These are phyloP conservation scores for Muscicapa adusta DNA, from an alignment of 2,113 vertebrate genomes.

Conservation along the genomic window DNA sequence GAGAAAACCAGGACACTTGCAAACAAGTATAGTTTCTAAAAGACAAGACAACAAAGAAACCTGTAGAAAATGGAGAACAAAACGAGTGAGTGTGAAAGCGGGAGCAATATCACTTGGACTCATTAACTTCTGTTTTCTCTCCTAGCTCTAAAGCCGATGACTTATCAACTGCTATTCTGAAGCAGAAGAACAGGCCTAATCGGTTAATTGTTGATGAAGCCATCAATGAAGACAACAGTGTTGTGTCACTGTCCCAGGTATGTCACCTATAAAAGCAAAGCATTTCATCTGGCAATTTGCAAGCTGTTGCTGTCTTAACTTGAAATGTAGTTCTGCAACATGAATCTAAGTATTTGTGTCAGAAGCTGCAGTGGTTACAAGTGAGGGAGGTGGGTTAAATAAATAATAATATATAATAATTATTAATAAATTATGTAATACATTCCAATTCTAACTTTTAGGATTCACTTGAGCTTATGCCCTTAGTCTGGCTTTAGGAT, in stretches of 20 bases:
- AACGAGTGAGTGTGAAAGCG: neutral
- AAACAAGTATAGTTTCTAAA: neutral
- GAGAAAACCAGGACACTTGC: neutral
- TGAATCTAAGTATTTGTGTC: neutral
- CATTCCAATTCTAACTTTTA: neutral
- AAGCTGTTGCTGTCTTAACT: neutral
- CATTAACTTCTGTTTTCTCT: neutral
- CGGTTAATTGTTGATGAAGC: slow-evolving; percentile 97
- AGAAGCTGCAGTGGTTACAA: neutral
- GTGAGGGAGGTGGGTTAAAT: neutral
- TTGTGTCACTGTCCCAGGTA: slow-evolving; percentile 97
- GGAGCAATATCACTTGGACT: neutral
- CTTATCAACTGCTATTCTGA: slow-evolving; percentile 95
- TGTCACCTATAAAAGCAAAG: neutral
- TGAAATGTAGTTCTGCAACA: neutral
- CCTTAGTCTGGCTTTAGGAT: too few relatives aligned
- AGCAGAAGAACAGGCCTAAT: slow-evolving; percentile 97
- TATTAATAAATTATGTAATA: neutral
- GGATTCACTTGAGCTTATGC: too few relatives aligned
- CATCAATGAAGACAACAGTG: slow-evolving; percentile 99
- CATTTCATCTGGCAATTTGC: neutral
- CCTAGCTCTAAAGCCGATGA: slow-evolving; percentile 92
- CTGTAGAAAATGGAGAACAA: neutral
- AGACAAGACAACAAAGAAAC: neutral
- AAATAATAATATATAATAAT: neutral